Base-by-base conservation (phyloP, 2,797 vertebrate species). In the Sphenopsis melanotis region DNA sequence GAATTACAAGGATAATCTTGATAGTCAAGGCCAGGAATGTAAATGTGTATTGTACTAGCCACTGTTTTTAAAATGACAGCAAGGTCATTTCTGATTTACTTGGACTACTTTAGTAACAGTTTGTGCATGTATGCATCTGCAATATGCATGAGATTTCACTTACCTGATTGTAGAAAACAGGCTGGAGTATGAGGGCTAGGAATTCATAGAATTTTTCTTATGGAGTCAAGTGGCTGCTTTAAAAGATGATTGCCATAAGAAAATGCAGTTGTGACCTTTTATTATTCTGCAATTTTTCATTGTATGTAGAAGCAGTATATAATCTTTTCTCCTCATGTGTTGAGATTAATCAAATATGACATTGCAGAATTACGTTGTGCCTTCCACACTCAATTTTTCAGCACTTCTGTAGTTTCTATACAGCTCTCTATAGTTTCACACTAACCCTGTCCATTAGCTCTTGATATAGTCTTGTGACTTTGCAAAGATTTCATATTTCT, bases 71-170 rank as follows among this genome's bases (percentile, higher is more conserved):
- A 92, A 74, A 42, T 92, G 83, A 69, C 85, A 91, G 68, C 57
- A 94, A 94, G 88, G 93, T 96, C 70, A 63, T 30, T 90, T 81
- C 84, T 78, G 79, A 83, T 87, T 93, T 83, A 77, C 75, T 80
- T 70, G 63, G 50, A 79, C 63, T 72, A 42, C 53, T 83, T 93
- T 65, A 14, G 64, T 81, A 91, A 74, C 26, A 50, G 15, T 74
- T 56, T 53, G 11, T 49, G 36, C 71, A 22, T 64, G 60, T 71
- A 9, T 81, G 20, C 42, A 27, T 80, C 65, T 86, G 69, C 64
- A 91, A 37, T 90, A 87, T 83, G 69, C 74, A 88, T 83, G 72
- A 94, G 47, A 49, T 57, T 17, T 78, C 0, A 4, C 50, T 72
- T 72, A 50, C 21, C 44, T 41, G 27, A 21, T 22, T 85, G 30